A percentile compares a stretch with the other conserved stretches of the same genome.
Evolutionary conservation across 2,797 vertebrate species (phyloP).

Genomic region (Syndactyla subalaris): DNA sequence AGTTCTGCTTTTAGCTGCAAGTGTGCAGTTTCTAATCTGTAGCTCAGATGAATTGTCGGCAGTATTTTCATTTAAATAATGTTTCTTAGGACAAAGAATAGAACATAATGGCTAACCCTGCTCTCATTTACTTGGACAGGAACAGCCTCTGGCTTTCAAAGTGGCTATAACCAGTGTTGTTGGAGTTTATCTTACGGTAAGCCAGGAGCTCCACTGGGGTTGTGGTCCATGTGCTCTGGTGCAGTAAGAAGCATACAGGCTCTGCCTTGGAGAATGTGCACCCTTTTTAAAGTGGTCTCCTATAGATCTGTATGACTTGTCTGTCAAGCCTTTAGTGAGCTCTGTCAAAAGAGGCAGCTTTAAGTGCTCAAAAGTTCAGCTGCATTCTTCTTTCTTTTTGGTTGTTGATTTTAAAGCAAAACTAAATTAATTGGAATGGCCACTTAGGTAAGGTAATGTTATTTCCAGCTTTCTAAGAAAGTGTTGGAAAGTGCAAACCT

Average conservation of each 20-base stretch:
- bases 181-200: neutral
- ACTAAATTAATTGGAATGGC: constrained; percentile 5
- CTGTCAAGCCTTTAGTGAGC: neutral
- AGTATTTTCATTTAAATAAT: neutral
- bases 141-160: neutral
- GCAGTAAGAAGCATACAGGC: neutral
- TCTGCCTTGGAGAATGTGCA: neutral
- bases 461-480: constrained; percentile 61
- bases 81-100: neutral
- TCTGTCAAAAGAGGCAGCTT: neutral
- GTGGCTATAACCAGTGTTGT: neutral
- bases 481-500: constrained; percentile 7
- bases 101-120: neutral
- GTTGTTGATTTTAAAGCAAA: neutral
- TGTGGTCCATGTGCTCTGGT: neutral
- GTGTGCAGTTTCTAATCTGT: neutral
- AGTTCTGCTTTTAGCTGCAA: neutral
- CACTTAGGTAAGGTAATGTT: constrained; percentile 2
- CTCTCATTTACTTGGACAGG: neutral
- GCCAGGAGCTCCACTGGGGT: neutral
- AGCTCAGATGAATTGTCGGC: neutral
- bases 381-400: neutral
- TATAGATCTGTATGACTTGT: neutral
- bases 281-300: neutral
- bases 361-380: neutral